Percentiles rank a stretch among this genome's conserved stretches.
Conservation (phyloP, 2,113 vertebrate genomes). For the Xenopus laevis region DNA sequence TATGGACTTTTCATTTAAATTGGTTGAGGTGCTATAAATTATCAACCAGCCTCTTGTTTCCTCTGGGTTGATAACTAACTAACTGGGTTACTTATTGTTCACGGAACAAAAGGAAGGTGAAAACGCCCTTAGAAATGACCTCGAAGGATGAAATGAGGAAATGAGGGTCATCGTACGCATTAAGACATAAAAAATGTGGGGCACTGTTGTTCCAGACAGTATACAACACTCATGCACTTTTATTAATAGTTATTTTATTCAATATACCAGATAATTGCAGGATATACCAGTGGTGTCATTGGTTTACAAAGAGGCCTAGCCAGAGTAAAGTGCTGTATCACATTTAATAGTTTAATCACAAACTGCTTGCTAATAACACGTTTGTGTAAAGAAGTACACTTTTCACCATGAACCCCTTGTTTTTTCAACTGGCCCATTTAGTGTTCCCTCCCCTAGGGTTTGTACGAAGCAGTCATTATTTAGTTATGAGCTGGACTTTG, state of each 20-base stretch:
- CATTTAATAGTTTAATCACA: neutral
- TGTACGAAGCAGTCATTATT: conserved; percentile 21
- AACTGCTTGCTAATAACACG: neutral
- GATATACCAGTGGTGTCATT: too few relatives aligned
- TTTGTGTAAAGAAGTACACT: neutral
- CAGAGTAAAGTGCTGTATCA: too few relatives aligned
- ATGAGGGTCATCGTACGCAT: conserved; percentile 16
- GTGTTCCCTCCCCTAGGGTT: neutral
- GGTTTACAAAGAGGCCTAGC: neutral
- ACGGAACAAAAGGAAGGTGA: conserved; percentile 80
- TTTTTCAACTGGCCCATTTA: conserved; percentile 8
- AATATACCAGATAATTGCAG: too few relatives aligned
- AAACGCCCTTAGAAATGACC: conserved; percentile 62
- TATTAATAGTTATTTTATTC: too few relatives aligned
- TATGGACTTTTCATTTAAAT: conserved; percentile 85
- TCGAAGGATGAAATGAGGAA: conserved; percentile 48
- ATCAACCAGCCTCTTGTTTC: conserved; percentile 83
- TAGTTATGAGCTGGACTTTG: conserved; percentile 22
- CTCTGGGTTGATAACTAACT: conserved; percentile 82
- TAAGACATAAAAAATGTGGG: too few relatives aligned
- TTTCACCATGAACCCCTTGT: neutral
- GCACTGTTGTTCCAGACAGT: too few relatives aligned
- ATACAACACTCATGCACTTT: too few relatives aligned
- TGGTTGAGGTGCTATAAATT: conserved; percentile 84
- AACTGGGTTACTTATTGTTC: conserved; percentile 85